These are phyloP conservation scores for Aphaenogaster rudis DNA, from an alignment of 1,140 invertebrate genomes.

Conservation along the genomic window DNA sequence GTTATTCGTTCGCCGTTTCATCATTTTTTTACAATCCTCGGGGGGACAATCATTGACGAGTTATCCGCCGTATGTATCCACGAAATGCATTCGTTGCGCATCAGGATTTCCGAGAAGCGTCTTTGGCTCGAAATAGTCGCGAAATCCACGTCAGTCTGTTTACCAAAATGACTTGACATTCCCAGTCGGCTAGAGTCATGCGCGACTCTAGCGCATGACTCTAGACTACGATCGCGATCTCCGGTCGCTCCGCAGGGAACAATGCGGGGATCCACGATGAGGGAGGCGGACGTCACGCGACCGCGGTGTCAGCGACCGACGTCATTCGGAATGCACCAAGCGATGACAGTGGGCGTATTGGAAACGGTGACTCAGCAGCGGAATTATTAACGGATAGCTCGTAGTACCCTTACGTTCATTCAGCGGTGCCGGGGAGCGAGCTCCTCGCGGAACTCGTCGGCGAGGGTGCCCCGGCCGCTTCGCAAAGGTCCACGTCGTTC, in stretches of 20 bases:
- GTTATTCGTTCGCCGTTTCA: neutral
- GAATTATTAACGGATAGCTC: constrained; percentile 64
- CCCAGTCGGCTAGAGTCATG: neutral
- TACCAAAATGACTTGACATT: constrained; percentile 5
- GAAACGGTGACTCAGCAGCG: constrained; percentile 76
- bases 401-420: constrained; percentile 59
- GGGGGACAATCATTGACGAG: neutral
- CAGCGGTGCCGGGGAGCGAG: constrained; percentile 14
- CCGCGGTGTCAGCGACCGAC: constrained; percentile 62
- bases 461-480: neutral
- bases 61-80: neutral
- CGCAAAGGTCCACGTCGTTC: neutral
- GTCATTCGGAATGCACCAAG: constrained; percentile 61
- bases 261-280: neutral
- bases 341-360: constrained; percentile 74
- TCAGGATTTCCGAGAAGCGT: neutral
- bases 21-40: neutral
- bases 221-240: constrained; percentile 2
- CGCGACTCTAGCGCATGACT: neutral
- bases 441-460: neutral
- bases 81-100: neutral
- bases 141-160: neutral
- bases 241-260: neutral
- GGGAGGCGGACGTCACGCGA: constrained; percentile 23
- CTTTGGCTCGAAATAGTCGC: constrained; percentile 5